These are phyloP conservation scores for Pseudolycoriella hygida DNA, from an alignment of 2,888 invertebrate genomes.

Conservation along the genomic window DNA sequence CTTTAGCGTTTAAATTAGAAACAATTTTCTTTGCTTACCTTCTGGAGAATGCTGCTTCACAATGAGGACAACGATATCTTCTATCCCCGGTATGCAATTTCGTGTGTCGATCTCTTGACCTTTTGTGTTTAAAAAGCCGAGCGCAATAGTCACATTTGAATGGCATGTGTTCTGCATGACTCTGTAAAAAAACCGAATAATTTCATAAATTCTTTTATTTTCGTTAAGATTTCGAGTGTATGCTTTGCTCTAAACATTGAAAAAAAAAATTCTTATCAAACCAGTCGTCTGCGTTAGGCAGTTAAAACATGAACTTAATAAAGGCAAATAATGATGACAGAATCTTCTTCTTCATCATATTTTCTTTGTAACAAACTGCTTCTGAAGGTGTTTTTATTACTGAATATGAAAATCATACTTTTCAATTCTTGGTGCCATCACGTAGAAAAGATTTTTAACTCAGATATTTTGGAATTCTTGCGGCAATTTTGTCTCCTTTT, in stretches of 20 bases:
- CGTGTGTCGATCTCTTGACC: constrained; percentile 83
- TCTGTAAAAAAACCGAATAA: constrained; percentile 33
- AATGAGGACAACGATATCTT: constrained; percentile 78
- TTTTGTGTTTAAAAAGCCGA: constrained; percentile 84
- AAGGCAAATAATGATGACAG: too few relatives aligned
- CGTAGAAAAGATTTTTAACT: background rate
- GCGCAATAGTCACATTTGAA: constrained; percentile 85
- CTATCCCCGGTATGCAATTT: constrained; percentile 84
- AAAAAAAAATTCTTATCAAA: too few relatives aligned
- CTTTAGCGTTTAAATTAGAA: too few relatives aligned
- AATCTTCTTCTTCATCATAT: too few relatives aligned
- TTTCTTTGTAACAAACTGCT: too few relatives aligned
- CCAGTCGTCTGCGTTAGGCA: too few relatives aligned
- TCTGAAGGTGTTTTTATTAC: too few relatives aligned
- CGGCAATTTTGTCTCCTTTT: constrained; percentile 1
- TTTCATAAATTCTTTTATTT: constrained; percentile 7
- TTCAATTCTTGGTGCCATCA: constrained; percentile 1
- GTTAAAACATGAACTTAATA: too few relatives aligned
- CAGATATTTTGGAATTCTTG: constrained; percentile 1
- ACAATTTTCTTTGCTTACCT: constrained; percentile 37
- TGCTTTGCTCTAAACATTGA: too few relatives aligned
- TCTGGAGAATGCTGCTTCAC: constrained; percentile 83
- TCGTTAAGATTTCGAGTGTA: too few relatives aligned
- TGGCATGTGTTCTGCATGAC: constrained; percentile 81
- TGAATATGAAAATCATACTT: too few relatives aligned